Conservation (phyloP, 2,113 vertebrate genomes). For the Limnothrissa miodon region DNA sequence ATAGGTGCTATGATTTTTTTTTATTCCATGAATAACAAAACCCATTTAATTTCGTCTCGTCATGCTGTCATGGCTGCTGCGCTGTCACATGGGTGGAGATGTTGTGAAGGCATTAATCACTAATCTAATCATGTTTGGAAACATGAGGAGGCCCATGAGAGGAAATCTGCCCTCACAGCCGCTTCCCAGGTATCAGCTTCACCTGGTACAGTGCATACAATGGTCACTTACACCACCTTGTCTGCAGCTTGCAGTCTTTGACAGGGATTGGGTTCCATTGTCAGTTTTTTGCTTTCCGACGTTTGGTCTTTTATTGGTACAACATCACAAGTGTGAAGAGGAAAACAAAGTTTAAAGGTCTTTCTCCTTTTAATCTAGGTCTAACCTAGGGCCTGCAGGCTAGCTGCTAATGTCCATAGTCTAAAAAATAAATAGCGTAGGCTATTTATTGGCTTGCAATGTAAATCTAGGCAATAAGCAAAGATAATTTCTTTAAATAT, state of each 20-base stretch:
- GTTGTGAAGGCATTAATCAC: background rate
- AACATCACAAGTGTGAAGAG: background rate
- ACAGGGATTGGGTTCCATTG: slow-evolving; percentile 3
- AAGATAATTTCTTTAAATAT: background rate
- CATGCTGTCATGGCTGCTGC: background rate
- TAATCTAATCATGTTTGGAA: background rate
- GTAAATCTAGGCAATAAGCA: background rate
- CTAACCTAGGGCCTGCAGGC: background rate
- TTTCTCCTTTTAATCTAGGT: background rate
- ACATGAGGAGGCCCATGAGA: background rate
- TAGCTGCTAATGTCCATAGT: background rate
- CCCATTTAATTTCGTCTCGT: background rate
- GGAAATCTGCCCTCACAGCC: background rate
- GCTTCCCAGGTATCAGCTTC: background rate
- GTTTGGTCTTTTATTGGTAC: background rate
- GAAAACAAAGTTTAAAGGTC: background rate
- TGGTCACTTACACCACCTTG: background rate
- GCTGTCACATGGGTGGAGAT: background rate
- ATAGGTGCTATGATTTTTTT: too few relatives aligned
- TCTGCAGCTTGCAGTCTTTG: background rate
- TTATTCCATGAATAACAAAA: background rate
- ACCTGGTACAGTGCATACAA: background rate
- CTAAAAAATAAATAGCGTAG: background rate
- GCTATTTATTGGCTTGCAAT: background rate
- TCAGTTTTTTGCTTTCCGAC: background rate